A percentile compares a stretch with the other conserved stretches of the same genome.
Evolutionary conservation across 2,888 invertebrate genomes (phyloP).

Genomic region (Heteromyza rotundicornis): DNA sequence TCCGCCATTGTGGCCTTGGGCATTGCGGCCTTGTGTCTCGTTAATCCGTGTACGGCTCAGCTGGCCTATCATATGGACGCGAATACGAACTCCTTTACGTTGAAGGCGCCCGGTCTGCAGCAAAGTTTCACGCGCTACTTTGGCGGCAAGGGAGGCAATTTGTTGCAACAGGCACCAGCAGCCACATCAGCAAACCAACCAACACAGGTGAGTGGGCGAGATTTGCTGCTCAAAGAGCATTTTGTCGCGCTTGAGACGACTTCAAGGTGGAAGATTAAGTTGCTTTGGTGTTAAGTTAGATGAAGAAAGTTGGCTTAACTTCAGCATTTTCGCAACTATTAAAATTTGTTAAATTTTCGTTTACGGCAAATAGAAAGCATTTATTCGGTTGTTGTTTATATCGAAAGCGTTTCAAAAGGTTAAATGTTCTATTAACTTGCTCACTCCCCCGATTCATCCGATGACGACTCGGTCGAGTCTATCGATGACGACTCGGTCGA

Average conservation of each 20-base stretch:
- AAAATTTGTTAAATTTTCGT: too few relatives aligned
- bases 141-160: conserved; percentile 37
- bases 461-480: conserved; percentile 13
- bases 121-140: conserved; percentile 60
- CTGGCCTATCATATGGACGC: conserved; percentile 58
- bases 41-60: conserved; percentile 43
- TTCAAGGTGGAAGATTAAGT: too few relatives aligned
- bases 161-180: conserved; percentile 14
- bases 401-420: background rate
- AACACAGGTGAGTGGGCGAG: background rate
- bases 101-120: conserved; percentile 59
- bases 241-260: too few relatives aligned
- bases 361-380: too few relatives aligned
- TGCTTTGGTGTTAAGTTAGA: too few relatives aligned
- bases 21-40: conserved; percentile 30
- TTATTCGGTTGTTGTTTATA: too few relatives aligned
- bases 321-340: too few relatives aligned
- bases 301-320: too few relatives aligned
- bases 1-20: conserved; percentile 27
- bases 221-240: too few relatives aligned
- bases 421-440: too few relatives aligned
- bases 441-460: conserved; percentile 13
- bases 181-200: conserved; percentile 16
- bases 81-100: conserved; percentile 56
- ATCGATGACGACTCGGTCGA: background rate